phyloP scores from a whole-genome alignment of 2,888 invertebrate species.

The Serripes groenlandicus region DNA sequence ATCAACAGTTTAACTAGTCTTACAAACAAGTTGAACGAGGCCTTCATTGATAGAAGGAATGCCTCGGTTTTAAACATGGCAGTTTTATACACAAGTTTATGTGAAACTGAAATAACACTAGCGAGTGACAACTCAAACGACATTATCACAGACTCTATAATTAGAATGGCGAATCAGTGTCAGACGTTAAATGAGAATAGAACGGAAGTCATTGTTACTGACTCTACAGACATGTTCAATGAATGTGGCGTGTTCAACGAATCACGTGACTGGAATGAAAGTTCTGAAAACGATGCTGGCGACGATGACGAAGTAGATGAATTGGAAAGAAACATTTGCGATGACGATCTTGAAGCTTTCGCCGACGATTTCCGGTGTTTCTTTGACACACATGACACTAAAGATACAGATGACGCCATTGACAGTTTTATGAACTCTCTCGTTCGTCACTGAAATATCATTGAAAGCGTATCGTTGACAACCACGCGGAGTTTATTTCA shows the following conservation, averaged over 20 bases:
- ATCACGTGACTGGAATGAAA: neutral
- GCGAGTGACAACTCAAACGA: no score
- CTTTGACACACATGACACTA: neutral
- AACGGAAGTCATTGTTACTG: neutral
- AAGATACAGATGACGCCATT: conserved; percentile 8
- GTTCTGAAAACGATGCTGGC: neutral
- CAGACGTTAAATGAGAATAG: neutral
- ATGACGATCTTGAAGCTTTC: neutral
- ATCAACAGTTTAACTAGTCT: neutral
- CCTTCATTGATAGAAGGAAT: neutral
- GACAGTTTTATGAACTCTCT: conserved; percentile 12
- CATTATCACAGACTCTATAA: no score
- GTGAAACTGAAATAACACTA: no score
- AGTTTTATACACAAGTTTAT: no score
- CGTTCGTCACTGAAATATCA: neutral
- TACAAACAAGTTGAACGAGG: neutral
- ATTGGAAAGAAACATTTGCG: conserved; percentile 12
- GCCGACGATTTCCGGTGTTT: neutral
- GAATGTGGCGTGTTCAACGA: conserved; percentile 1
- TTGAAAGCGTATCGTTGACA: no score
- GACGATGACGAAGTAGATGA: conserved; percentile 18
- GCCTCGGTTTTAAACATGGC: no score
- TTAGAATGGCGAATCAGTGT: no score
- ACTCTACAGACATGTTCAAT: conserved; percentile 7
- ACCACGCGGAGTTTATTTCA: no score